Percentiles rank a stretch among this genome's conserved stretches.
Evolutionary conservation across 1,140 invertebrate genomes (phyloP).

Genomic region (Atta cephalotes): DNA sequence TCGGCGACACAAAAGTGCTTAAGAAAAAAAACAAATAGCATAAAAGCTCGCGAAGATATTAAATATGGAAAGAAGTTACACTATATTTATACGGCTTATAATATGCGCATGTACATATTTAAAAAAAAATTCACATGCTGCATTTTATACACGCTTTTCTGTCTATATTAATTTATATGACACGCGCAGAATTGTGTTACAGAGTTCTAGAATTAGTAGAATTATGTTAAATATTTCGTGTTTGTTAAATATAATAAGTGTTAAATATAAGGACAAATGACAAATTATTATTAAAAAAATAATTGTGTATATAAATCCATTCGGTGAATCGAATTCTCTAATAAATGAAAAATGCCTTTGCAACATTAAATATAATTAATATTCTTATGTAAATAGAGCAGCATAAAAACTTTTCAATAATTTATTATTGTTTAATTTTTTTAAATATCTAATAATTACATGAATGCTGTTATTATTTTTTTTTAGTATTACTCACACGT

Average conservation of each 20-base stretch:
- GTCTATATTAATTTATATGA: slow-evolving; percentile 36
- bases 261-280: neutral
- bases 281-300: slow-evolving; percentile 25
- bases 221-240: slow-evolving; percentile 38
- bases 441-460: neutral
- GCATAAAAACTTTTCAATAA: slow-evolving; percentile 1
- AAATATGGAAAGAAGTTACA: slow-evolving; percentile 45
- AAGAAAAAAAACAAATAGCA: slow-evolving; percentile 32
- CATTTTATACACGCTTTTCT: slow-evolving; percentile 17
- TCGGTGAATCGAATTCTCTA: neutral
- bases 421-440: neutral
- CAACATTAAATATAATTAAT: slow-evolving; percentile 16
- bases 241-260: slow-evolving; percentile 3
- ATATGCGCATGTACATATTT: neutral
- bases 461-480: neutral
- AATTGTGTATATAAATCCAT: slow-evolving; percentile 22
- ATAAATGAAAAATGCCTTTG: slow-evolving; percentile 39
- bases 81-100: slow-evolving; percentile 21
- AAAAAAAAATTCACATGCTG: slow-evolving; percentile 6
- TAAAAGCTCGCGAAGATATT: slow-evolving; percentile 30
- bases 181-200: slow-evolving; percentile 26
- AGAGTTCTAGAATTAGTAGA: neutral
- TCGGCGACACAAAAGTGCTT: slow-evolving; percentile 33
- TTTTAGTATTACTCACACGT: neutral
- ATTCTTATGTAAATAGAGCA: neutral